Evolutionary conservation across 1,140 invertebrate species (phyloP), one percentile per base, ranked within the genome.

Genomic region (Caerostris extrusa): DNA sequence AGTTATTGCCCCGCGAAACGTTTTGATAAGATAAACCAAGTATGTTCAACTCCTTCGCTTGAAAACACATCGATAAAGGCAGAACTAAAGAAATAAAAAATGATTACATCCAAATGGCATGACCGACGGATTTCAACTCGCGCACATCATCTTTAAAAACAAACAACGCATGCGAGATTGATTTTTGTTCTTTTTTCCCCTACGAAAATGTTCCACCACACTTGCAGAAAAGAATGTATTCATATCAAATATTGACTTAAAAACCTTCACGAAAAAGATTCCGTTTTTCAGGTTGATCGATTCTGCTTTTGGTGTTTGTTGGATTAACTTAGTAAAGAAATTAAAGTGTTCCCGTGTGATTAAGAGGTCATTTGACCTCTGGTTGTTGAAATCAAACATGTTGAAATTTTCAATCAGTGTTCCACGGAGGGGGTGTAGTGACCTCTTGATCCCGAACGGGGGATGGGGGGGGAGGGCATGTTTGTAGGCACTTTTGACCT

Each of bases 371-470:
- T 90, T 17, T 90, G 17, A 90, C 88, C 88, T 90, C 50, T 77
- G n/a, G 34, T 12, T 90, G 67, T 56, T 55, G 61, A 34, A 88
- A 19, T 88, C 86, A 88, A 88, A 88, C 86, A 88, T 8, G 86
- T 64, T 67, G 83, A 81, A 56, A 55, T 91, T 91, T 91, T 91
- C 77, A 91, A 91, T 91, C 77, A 82, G 56, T 19, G 77, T n/a
- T 83, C 90, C 12, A 50, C 8, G 58, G 12, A 7, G 90, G 86
- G 86, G 90, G 19, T 61, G 53, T 60, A 3, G 7, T 82, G 90
- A 83, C 90, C 90, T 91, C 61, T 82, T 55, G 77, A 91, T 5
- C 57, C 10, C 53, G 53, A 71, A 77, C 69, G 53, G n/a, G 53
- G n/a, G 53, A 71, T 53, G 56, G 53, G n/a, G 53, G n/a, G 5